Evolutionary conservation across 2,113 vertebrate genomes (phyloP), one percentile per base, ranked within the genome.

Genomic region (Grantiella picta): DNA sequence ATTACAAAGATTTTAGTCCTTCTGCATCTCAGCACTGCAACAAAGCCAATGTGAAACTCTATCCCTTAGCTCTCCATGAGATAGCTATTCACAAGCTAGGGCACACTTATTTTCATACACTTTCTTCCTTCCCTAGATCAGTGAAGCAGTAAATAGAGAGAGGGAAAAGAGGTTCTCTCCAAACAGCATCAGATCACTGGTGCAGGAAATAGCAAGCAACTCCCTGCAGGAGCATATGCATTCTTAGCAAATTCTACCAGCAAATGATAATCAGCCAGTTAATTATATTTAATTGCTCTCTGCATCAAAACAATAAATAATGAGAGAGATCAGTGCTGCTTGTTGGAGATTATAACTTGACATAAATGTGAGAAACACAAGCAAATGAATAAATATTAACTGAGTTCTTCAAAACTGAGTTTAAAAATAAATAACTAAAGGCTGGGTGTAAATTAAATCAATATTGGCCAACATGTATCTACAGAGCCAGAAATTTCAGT

Each of bases 291-390:
- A 98, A 98, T 98, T 97, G 92, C 90, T 95, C 78, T 95, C 91
- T 97, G 96, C 97, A 97, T 97, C 97, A 97, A 97, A 98, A 97
- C 94, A 98, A 98, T 98, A 98, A 98, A 97, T 98, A 98, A 97
- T 92, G 68, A 77, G 75, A 96, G 86, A 97, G 90, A 90, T 71
- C 77, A 95, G 47, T 36, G 69, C 92, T 97, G 90, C 81, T 96
- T 92, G 76, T 84, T 96, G 94, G 90, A 96, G 95, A 97, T 97
- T 97, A 96, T 92, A 88, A 82, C 45, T 94, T 91, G 57, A 82
- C 86, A 86, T 85, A 95, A 97, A 96, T 70, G 89, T 16, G 44
- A 89, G 75, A 78, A 94, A 97, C 79, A 94, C n/a, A 89, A 82
- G 35, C 11, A 66, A 77, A 65, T 90, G 76, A 92, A 86, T 94